A percentile compares a stretch with the other conserved stretches of the same genome.
These are phyloP conservation scores for Hydroisotoma schaefferi DNA, from an alignment of 2,888 invertebrate genomes.

Conservation along the genomic window DNA sequence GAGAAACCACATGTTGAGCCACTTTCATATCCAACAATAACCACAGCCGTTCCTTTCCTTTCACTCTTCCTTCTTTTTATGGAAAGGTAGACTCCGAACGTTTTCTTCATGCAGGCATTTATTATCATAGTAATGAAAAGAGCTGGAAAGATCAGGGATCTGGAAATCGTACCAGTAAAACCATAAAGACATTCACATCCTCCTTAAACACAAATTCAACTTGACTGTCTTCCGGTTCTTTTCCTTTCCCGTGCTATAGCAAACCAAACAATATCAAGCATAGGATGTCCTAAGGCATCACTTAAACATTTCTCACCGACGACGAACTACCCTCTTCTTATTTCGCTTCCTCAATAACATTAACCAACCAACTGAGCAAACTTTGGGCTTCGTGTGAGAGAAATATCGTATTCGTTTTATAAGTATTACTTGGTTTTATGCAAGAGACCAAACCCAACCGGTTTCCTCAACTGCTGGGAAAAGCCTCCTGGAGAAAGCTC, in stretches of 20 bases:
- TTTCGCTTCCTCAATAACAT: too few relatives aligned
- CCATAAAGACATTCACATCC: conserved; percentile 5
- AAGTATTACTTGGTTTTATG: too few relatives aligned
- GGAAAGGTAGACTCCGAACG: neutral
- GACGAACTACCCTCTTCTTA: too few relatives aligned
- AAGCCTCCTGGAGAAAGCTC: too few relatives aligned
- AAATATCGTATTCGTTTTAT: too few relatives aligned
- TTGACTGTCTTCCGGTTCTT: conserved; percentile 4
- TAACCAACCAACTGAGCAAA: too few relatives aligned
- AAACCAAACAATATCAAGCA: neutral
- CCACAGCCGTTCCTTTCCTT: neutral
- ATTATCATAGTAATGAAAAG: conserved; percentile 3
- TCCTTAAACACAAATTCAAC: conserved; percentile 4
- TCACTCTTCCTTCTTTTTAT: too few relatives aligned
- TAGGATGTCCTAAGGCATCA: too few relatives aligned
- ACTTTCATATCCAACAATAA: conserved; percentile 8
- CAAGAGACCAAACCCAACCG: too few relatives aligned
- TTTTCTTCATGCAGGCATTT: neutral
- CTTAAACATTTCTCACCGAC: too few relatives aligned
- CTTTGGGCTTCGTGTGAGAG: too few relatives aligned
- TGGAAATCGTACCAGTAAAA: conserved; percentile 4
- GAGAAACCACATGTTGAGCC: conserved; percentile 15
- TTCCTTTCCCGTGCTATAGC: neutral
- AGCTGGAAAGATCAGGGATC: conserved; percentile 7
- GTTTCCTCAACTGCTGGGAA: too few relatives aligned